phyloP scores from a whole-genome alignment of 2,888 invertebrate genomes.

The Melikaiella ostensackeni region DNA sequence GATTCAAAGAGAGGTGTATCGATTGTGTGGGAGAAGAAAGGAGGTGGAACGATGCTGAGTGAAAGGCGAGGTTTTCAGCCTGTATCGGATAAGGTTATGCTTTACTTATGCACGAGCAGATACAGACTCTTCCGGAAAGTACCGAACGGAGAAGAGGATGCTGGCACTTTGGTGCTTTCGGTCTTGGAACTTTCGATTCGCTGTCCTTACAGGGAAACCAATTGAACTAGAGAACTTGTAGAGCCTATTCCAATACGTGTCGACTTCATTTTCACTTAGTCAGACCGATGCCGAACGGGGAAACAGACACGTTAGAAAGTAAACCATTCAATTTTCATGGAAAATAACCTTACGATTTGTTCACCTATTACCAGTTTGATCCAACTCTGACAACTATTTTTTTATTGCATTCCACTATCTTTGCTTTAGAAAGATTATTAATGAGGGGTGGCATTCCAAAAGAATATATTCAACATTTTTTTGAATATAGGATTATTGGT shows the following conservation, averaged over 20 bases:
- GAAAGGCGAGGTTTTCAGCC: slow-evolving; percentile 65
- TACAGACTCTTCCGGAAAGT: slow-evolving; percentile 55
- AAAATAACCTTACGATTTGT: not conserved
- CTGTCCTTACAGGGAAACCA: slow-evolving; percentile 20
- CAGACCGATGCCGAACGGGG: not conserved
- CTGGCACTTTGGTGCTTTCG: slow-evolving; percentile 46
- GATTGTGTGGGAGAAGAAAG: slow-evolving; percentile 72
- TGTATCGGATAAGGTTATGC: slow-evolving; percentile 71
- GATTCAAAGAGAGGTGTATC: slow-evolving; percentile 66
- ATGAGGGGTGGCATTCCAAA: too few relatives aligned
- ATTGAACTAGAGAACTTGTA: slow-evolving; percentile 39
- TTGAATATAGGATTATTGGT: too few relatives aligned
- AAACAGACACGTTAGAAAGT: not conserved
- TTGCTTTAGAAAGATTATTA: too few relatives aligned
- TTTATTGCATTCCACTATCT: not conserved
- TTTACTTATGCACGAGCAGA: slow-evolving; percentile 67
- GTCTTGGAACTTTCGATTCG: slow-evolving; percentile 49
- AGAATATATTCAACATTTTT: too few relatives aligned
- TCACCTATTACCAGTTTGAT: not conserved
- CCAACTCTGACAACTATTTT: not conserved
- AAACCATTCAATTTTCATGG: not conserved
- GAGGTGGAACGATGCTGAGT: slow-evolving; percentile 48
- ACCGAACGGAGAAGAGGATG: slow-evolving; percentile 49
- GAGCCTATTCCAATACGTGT: slow-evolving; percentile 23
- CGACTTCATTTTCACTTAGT: slow-evolving; percentile 33